Percentiles rank a stretch among this genome's conserved stretches.
phyloP scores from a whole-genome alignment of 2,888 invertebrate species.

The Chymomyza caudatula region DNA sequence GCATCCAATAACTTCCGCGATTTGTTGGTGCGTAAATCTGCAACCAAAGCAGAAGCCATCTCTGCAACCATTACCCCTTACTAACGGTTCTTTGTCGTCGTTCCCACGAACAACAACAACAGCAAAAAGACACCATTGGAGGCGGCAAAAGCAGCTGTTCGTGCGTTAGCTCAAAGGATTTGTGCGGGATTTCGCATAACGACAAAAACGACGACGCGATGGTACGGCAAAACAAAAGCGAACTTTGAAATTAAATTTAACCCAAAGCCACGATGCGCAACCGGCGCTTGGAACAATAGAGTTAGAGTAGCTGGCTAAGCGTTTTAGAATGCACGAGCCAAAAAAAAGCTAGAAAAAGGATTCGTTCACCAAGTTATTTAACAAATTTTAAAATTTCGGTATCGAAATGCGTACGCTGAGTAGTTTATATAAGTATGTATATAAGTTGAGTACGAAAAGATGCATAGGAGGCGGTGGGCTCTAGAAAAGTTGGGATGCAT shows the following conservation, averaged over 20 bases:
- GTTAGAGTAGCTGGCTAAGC: constrained; percentile 36
- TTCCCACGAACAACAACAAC: constrained; percentile 1
- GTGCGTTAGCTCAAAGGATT: constrained; percentile 70
- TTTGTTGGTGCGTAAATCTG: constrained; percentile 71
- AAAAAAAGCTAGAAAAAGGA: neutral
- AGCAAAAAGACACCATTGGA: neutral
- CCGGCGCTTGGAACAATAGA: constrained; percentile 2
- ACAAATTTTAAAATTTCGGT: constrained; percentile 48
- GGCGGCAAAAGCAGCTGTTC: constrained; percentile 62
- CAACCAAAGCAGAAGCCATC: constrained; percentile 59
- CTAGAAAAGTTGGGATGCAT: constrained; percentile 13
- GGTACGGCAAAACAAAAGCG: constrained; percentile 28
- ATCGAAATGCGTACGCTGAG: constrained; percentile 42
- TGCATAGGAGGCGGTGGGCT: too few relatives aligned
- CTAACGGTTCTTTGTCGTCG: neutral
- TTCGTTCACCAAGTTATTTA: constrained; percentile 27
- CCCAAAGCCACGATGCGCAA: constrained; percentile 29
- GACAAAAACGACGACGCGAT: constrained; percentile 61
- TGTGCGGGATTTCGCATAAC: constrained; percentile 69
- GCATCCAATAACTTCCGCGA: constrained; percentile 60
- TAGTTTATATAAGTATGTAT: neutral
- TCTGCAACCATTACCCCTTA: neutral
- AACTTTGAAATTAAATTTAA: constrained; percentile 66
- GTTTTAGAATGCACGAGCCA: constrained; percentile 17
- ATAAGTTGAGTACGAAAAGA: neutral